Evolutionary conservation across 2,888 invertebrate genomes (phyloP).

Genomic region (Notodonta ziczac): DNA sequence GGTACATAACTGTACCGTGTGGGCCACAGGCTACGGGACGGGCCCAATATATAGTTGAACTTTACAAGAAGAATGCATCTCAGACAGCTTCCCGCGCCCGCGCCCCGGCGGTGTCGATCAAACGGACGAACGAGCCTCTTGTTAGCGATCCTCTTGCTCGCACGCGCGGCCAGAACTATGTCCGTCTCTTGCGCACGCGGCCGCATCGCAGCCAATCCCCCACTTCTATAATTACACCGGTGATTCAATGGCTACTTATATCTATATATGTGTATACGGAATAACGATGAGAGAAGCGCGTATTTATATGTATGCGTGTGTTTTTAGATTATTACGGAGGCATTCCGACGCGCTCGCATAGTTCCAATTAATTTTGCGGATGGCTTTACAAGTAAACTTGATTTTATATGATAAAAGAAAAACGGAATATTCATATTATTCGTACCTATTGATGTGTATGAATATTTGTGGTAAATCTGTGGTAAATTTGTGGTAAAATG

Average conservation of each 20-base stretch:
- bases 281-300: slow-evolving; percentile 78
- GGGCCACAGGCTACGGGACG: slow-evolving; percentile 57
- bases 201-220: slow-evolving; percentile 84
- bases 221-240: slow-evolving; percentile 85
- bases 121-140: slow-evolving; percentile 84
- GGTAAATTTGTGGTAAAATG: no score
- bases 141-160: slow-evolving; percentile 74
- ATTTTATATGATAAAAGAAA: background rate
- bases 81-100: slow-evolving; percentile 79
- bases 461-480: no score
- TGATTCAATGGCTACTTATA: slow-evolving; percentile 85
- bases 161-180: slow-evolving; percentile 51
- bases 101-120: slow-evolving; percentile 82
- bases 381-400: slow-evolving; percentile 19
- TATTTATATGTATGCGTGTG: slow-evolving; percentile 75
- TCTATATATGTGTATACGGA: slow-evolving; percentile 73
- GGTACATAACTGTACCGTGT: slow-evolving; percentile 68
- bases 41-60: slow-evolving; percentile 83
- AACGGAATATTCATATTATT: no score
- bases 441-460: no score
- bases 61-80: slow-evolving; percentile 83
- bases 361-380: slow-evolving; percentile 67
- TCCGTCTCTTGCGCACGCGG: slow-evolving; percentile 63
- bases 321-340: slow-evolving; percentile 71
- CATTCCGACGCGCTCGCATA: slow-evolving; percentile 60